A percentile compares a stretch with the other conserved stretches of the same genome.
These are phyloP conservation scores for Melanostigma gelatinosum DNA, from an alignment of 2,113 vertebrate genomes.

Conservation along the genomic window DNA sequence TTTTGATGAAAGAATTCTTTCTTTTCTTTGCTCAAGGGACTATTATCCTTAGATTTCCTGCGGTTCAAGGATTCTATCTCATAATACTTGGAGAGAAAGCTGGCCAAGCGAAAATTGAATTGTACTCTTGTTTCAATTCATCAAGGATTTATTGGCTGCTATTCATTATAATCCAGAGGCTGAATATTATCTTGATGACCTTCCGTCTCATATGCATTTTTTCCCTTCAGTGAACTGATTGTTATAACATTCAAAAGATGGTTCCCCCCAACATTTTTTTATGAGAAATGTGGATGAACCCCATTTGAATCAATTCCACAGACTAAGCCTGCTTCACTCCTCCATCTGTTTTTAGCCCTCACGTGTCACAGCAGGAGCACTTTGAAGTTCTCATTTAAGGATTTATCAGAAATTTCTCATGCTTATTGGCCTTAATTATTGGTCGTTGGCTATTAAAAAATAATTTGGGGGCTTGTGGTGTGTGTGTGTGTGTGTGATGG, in stretches of 20 bases:
- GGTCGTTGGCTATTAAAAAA: constrained; percentile 51
- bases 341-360: constrained; percentile 59
- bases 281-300: constrained; percentile 52
- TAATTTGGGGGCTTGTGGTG: constrained; percentile 15
- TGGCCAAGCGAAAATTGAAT: constrained; percentile 43
- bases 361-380: constrained; percentile 57
- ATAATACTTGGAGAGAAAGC: constrained; percentile 25
- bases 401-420: constrained; percentile 57
- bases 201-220: constrained; percentile 22
- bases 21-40: neutral
- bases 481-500: constrained; percentile 2
- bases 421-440: constrained; percentile 58
- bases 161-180: constrained; percentile 40
- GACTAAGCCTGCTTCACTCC: constrained; percentile 22
- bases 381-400: constrained; percentile 61
- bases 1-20: neutral
- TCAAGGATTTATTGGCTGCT: constrained; percentile 37
- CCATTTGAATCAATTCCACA: constrained; percentile 43
- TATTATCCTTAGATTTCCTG: constrained; percentile 14
- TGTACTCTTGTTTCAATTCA: constrained; percentile 34
- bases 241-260: constrained; percentile 24
- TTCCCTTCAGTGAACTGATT: constrained; percentile 17
- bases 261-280: neutral
- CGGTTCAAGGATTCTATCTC: constrained; percentile 32
- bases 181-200: constrained; percentile 40